A percentile compares a stretch with the other conserved stretches of the same genome.
These are phyloP conservation scores for Euzophera pinguis DNA, from an alignment of 2,888 invertebrate genomes.

Conservation along the genomic window DNA sequence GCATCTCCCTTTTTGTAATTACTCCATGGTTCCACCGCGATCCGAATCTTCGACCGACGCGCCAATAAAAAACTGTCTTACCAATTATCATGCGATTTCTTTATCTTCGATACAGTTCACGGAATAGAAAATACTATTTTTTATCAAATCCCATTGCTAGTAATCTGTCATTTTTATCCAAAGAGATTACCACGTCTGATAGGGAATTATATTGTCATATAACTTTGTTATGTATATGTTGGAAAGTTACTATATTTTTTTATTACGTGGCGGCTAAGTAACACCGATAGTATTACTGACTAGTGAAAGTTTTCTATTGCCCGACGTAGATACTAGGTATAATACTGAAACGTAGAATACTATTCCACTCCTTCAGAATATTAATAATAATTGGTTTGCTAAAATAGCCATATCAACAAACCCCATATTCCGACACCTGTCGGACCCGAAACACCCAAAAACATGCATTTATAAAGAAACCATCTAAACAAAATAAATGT, in stretches of 20 bases:
- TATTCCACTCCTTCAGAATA: neutral
- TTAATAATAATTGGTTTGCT: too few species aligned
- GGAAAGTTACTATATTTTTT: neutral
- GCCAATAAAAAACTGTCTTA: too few species aligned
- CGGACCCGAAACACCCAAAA: too few species aligned
- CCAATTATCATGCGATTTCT: neutral
- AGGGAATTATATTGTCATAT: neutral
- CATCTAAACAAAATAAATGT: too few species aligned
- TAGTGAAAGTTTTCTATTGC: neutral
- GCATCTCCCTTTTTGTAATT: too few species aligned
- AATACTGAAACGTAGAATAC: neutral
- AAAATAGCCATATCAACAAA: too few species aligned
- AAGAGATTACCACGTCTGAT: slow-evolving; percentile 21
- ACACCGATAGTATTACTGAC: neutral
- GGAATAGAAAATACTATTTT: neutral
- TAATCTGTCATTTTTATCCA: slow-evolving; percentile 33
- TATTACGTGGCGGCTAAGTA: slow-evolving; percentile 8
- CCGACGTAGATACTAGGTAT: neutral
- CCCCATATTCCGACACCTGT: too few species aligned
- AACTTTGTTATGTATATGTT: neutral
- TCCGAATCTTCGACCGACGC: too few species aligned
- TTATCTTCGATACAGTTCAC: neutral
- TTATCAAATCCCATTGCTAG: slow-evolving; percentile 10
- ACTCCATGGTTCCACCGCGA: too few species aligned
- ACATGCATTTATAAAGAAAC: too few species aligned